phyloP scores from a whole-genome alignment of 2,113 vertebrate species.

The Hippocampus abdominalis region DNA sequence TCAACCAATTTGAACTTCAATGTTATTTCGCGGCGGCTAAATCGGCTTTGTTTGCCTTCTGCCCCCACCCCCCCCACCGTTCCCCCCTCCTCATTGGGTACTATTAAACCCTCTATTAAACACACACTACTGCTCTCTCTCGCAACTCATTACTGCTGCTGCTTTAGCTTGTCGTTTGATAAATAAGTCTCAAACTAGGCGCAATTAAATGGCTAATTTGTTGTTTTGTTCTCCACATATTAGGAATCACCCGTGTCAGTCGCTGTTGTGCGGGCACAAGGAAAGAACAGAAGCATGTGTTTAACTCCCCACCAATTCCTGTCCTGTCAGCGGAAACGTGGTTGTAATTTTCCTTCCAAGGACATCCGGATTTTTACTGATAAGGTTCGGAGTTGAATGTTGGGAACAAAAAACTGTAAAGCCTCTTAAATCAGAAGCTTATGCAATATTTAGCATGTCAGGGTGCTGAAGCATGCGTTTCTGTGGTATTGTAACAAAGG shows the following conservation, averaged over 20 bases:
- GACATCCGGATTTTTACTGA: conserved; percentile 48
- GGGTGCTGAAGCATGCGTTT: background rate
- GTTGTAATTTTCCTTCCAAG: conserved; percentile 41
- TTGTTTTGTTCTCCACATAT: conserved; percentile 25
- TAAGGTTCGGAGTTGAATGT: conserved; percentile 28
- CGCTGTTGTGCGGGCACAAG: conserved; percentile 27
- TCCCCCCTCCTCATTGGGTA: background rate
- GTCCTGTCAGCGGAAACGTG: conserved; percentile 33
- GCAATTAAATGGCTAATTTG: conserved; percentile 57
- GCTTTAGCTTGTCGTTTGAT: conserved; percentile 38
- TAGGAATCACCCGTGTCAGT: conserved; percentile 30
- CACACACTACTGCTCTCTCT: conserved; percentile 9
- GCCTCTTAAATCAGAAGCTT: conserved; percentile 48
- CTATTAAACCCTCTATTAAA: conserved; percentile 20
- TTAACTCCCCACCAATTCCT: conserved; percentile 11
- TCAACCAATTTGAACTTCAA: background rate
- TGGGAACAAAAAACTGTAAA: conserved; percentile 29
- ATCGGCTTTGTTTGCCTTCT: conserved; percentile 5
- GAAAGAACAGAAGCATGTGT: conserved; percentile 22
- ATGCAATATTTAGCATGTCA: conserved; percentile 28
- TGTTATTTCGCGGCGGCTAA: background rate
- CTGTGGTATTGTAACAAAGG: background rate
- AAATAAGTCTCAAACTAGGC: conserved; percentile 34
- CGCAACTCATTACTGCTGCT: conserved; percentile 42
- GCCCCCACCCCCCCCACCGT: too few species aligned